A percentile compares a stretch with the other conserved stretches of the same genome.
Conservation (phyloP, 2,113 vertebrate genomes). For the Engraulis encrasicolus region DNA sequence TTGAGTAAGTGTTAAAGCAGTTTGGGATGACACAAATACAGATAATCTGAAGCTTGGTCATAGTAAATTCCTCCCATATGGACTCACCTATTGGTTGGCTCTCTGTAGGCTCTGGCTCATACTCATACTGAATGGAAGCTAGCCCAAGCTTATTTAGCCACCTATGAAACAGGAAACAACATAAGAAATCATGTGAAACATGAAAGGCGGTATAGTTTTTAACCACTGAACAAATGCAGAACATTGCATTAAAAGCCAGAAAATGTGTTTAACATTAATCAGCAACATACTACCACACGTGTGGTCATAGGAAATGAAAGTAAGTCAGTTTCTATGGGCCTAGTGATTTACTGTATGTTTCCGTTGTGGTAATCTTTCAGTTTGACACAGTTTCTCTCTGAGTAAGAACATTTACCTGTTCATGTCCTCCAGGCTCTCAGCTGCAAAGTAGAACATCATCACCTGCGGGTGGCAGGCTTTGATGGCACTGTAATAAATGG, state of each 20-base stretch:
- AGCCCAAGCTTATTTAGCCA: slow-evolving; percentile 95
- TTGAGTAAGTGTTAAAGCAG: too few relatives aligned
- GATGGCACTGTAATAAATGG: slow-evolving; percentile 89
- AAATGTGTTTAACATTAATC: background rate
- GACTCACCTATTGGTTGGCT: slow-evolving; percentile 62
- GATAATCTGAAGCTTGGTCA: too few relatives aligned
- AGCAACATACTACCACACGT: background rate
- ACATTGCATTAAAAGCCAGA: background rate
- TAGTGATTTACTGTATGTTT: background rate
- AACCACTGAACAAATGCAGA: background rate
- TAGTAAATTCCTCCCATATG: background rate
- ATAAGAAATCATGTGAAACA: too few relatives aligned
- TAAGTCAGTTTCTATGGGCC: background rate
- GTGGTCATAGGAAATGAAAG: background rate
- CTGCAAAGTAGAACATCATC: slow-evolving; percentile 96
- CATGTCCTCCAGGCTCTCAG: slow-evolving; percentile 92
- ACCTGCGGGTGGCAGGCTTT: slow-evolving; percentile 93
- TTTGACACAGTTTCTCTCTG: background rate
- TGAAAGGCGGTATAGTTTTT: background rate
- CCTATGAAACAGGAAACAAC: slow-evolving; percentile 66
- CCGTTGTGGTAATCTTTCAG: background rate
- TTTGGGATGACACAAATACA: too few relatives aligned
- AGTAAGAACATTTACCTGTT: slow-evolving; percentile 82
- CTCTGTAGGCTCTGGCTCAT: slow-evolving; percentile 53
- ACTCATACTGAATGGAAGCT: slow-evolving; percentile 82